phyloP scores from a whole-genome alignment of 2,888 invertebrate genomes.

The Lycophotia porphyrea region DNA sequence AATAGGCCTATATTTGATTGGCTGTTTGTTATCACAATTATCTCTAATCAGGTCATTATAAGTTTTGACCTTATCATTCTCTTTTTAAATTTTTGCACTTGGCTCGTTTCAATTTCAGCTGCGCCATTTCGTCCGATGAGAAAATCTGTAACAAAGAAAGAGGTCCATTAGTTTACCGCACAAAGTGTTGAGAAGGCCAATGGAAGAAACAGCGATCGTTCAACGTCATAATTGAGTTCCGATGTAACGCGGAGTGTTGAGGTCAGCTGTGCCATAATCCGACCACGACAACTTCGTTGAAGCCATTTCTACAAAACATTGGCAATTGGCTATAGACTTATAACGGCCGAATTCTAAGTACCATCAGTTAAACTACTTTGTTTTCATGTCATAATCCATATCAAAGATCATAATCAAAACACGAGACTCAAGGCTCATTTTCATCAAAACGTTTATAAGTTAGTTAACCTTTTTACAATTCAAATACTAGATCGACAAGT shows the following conservation, averaged over 20 bases:
- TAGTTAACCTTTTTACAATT: background rate
- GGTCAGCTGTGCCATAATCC: slow-evolving; percentile 26
- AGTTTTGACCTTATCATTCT: slow-evolving; percentile 30
- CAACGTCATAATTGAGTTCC: slow-evolving; percentile 45
- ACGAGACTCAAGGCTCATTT: background rate
- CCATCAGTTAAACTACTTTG: background rate
- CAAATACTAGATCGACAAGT: too few relatives aligned
- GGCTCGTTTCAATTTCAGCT: slow-evolving; percentile 33
- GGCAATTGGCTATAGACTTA: background rate
- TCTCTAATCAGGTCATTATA: slow-evolving; percentile 61
- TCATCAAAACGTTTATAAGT: background rate
- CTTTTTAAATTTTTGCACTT: slow-evolving; percentile 37
- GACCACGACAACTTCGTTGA: slow-evolving; percentile 25
- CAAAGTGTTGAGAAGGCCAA: slow-evolving; percentile 32
- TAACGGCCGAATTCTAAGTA: background rate
- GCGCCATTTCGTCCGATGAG: slow-evolving; percentile 55
- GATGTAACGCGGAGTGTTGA: slow-evolving; percentile 29
- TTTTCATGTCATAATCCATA: background rate
- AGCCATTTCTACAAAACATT: slow-evolving; percentile 11
- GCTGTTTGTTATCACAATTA: slow-evolving; percentile 73
- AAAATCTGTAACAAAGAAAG: slow-evolving; percentile 69
- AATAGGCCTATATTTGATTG: slow-evolving; percentile 72
- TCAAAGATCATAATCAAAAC: background rate
- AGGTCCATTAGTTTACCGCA: slow-evolving; percentile 36
- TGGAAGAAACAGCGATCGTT: slow-evolving; percentile 9